phyloP scores from a whole-genome alignment of 2,888 invertebrate species.

The Himalopsyche japonica region DNA sequence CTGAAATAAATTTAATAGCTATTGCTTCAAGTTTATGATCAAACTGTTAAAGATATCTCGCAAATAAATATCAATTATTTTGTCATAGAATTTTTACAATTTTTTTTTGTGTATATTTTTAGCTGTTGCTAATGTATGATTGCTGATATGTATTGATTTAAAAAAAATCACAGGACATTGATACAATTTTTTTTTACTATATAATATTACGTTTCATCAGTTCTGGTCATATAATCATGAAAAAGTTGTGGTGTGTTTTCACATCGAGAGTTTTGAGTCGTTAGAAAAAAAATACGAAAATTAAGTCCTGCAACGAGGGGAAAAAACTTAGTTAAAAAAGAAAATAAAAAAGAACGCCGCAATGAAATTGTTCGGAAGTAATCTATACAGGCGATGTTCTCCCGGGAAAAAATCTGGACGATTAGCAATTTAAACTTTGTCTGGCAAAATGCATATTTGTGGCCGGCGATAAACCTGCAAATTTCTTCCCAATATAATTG shows the following conservation, averaged over 20 bases:
- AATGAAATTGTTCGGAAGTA: slow-evolving; percentile 18
- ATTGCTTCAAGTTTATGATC: too few species aligned
- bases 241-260: background rate
- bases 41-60: too few species aligned
- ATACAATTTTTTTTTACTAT: too few species aligned
- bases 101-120: too few species aligned
- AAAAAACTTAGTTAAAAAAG: background rate
- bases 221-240: background rate
- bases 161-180: too few species aligned
- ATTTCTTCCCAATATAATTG: too few species aligned
- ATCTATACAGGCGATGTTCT: slow-evolving; percentile 16
- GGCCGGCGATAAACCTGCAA: background rate
- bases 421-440: slow-evolving; percentile 26
- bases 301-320: background rate
- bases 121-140: too few species aligned
- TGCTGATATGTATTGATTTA: too few species aligned
- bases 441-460: background rate
- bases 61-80: too few species aligned
- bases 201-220: too few species aligned
- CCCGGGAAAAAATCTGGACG: slow-evolving; percentile 14
- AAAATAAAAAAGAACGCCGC: slow-evolving; percentile 5
- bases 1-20: too few species aligned
- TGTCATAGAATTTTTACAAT: too few species aligned
- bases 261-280: background rate
- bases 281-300: background rate